These are phyloP conservation scores for Podargus strigoides DNA, from an alignment of 2,797 vertebrate species.

Conservation along the genomic window DNA sequence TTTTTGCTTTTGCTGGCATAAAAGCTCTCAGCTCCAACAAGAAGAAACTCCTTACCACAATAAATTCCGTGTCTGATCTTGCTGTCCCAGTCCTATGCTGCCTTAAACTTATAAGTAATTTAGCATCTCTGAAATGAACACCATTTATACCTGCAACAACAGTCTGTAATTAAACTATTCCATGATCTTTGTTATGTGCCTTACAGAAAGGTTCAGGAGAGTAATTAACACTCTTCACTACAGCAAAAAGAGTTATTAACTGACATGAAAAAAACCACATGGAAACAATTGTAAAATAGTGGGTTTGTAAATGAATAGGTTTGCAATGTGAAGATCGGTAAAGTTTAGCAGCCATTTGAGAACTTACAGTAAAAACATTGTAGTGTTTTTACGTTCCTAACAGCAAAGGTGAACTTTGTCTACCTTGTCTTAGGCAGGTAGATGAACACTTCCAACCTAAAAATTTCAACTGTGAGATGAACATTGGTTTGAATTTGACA, in stretches of 20 bases:
- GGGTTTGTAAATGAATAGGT: not conserved
- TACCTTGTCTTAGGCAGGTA: not conserved
- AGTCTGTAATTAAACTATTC: conserved; percentile 8
- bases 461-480: not conserved
- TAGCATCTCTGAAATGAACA: not conserved
- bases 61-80: not conserved
- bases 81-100: not conserved
- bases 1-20: not conserved
- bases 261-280: not conserved
- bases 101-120: not conserved
- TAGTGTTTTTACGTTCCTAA: not conserved
- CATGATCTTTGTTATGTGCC: not conserved
- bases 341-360: not conserved
- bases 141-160: not conserved
- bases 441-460: not conserved
- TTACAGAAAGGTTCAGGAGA: not conserved
- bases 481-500: not conserved
- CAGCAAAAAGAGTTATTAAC: conserved; percentile 7
- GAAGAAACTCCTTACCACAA: not conserved
- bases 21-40: not conserved
- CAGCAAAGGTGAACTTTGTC: not conserved
- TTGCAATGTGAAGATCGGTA: not conserved
- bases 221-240: not conserved
- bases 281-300: not conserved
- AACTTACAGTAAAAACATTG: not conserved